phyloP scores from a whole-genome alignment of 37 sponge, comb jelly and placozoan species.

The Aplysina aerophoba region DNA sequence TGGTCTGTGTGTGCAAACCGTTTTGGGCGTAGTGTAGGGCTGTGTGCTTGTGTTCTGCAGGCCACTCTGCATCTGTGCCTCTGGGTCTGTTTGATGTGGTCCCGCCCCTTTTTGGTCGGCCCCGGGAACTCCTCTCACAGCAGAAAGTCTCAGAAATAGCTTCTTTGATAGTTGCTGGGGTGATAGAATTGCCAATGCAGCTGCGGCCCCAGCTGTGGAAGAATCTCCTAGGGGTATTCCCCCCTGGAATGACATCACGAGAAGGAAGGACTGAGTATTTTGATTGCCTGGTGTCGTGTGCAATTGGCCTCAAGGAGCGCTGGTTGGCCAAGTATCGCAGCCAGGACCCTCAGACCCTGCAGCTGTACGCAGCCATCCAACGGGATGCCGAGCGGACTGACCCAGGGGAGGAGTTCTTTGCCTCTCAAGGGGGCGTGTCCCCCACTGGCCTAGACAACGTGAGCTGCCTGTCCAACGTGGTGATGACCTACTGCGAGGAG shows the following conservation, averaged over 20 bases:
- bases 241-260: slow-evolving; percentile 45
- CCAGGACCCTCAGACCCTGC: slow-evolving; percentile 15
- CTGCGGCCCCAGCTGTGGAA: slow-evolving; percentile 16
- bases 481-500: slow-evolving; percentile 66
- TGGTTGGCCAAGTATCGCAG: slow-evolving; percentile 8
- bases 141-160: background rate
- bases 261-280: slow-evolving; percentile 56
- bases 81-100: slow-evolving; percentile 2
- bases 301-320: slow-evolving; percentile 54
- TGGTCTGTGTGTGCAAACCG: too few species aligned
- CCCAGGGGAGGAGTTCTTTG: slow-evolving; percentile 51
- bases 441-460: slow-evolving; percentile 43
- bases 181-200: background rate
- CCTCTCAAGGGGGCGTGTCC: background rate
- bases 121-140: background rate
- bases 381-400: slow-evolving; percentile 79
- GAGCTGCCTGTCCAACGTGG: slow-evolving; percentile 62
- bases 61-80: background rate
- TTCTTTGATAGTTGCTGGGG: background rate
- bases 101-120: slow-evolving; percentile 2
- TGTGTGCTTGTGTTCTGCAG: too few species aligned
- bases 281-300: slow-evolving; percentile 43
- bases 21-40: too few species aligned
- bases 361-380: slow-evolving; percentile 38
- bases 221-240: slow-evolving; percentile 55